phyloP scores from a whole-genome alignment of 2,113 vertebrate species.

The Pao palembangensis region DNA sequence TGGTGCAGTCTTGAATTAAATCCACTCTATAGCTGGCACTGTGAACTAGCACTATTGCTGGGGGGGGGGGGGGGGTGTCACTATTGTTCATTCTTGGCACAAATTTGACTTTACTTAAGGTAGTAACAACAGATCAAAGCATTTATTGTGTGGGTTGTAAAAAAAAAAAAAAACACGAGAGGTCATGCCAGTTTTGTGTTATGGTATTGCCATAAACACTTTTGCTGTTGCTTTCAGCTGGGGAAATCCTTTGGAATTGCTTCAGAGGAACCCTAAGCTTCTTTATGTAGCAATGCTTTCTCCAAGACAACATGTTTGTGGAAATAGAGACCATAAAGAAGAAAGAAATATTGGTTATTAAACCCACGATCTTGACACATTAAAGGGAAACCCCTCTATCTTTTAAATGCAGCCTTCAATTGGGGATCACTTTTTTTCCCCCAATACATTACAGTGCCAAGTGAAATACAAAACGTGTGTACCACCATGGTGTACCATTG shows the following conservation, averaged over 20 bases:
- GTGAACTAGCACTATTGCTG: neutral
- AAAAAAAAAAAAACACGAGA: constrained; percentile 12
- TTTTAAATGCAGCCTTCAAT: constrained; percentile 30
- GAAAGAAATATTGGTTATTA: constrained; percentile 35
- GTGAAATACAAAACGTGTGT: neutral
- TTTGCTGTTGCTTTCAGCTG: constrained; percentile 68
- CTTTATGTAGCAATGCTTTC: constrained; percentile 68
- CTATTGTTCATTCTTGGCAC: constrained; percentile 27
- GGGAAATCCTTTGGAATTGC: constrained; percentile 75
- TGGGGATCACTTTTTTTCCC: constrained; percentile 9
- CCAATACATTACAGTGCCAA: constrained; percentile 1
- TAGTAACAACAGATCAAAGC: constrained; percentile 64
- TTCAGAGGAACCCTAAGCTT: constrained; percentile 74
- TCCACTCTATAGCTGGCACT: no score
- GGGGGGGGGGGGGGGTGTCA: no score
- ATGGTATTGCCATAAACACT: constrained; percentile 69
- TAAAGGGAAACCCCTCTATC: constrained; percentile 31
- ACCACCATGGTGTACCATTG: constrained; percentile 6
- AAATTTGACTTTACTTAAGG: constrained; percentile 35
- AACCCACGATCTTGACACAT: constrained; percentile 42
- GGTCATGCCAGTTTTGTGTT: constrained; percentile 69
- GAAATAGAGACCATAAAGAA: constrained; percentile 46
- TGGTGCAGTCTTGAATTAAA: no score
- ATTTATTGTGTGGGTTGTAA: constrained; percentile 59
- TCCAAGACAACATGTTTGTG: constrained; percentile 64